Base-by-base conservation (phyloP, 2,888 invertebrate genomes). In the Dermolepida albohirtum region DNA sequence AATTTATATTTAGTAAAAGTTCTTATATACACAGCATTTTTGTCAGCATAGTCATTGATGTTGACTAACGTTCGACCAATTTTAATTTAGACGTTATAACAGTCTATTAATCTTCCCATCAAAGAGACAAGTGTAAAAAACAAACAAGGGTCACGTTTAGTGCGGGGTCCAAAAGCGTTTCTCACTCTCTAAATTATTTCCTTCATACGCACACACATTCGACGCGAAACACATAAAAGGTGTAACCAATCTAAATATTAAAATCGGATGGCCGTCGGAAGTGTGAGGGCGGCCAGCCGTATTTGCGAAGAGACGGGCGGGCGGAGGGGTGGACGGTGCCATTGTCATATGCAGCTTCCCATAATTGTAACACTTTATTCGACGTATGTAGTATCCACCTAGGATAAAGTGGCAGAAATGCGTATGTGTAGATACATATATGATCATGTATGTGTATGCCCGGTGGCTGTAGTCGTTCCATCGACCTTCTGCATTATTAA, bases 241-340 rank as follows among this genome's bases (percentile, higher is more conserved):
- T 83, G 83, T 83, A 83, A 83, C 83, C 83, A 83, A 83, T 83
- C 82, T 83, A 82, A 83, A 83, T 83, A 83, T 83, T 83, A 82
- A 82, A 83, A 81, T 78, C 77, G 75, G 74, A 70, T 72, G 73
- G 71, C 71, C 72, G 69, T 64, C 67, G 68, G 54, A 72, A 72
- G 69, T 67, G 52, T 27, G 29, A 14, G 47, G 40, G 49, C 50
- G 34, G 64, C 22, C 39, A 17, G 51, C 41, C 14, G 34, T 49
- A 41, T 50, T 39, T 11, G 49, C 17, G 22, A 11, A 34, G 47
- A 14, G 47, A 1, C n/a, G 14, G 16, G 11, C 16, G 44, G 34
- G 12, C 10, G 4, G 34, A 49, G 47, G 27, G 57, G 10, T 34
- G 34, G 17, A 27, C 22, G 27, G 43, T 41, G 74, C 77, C 75